Base-by-base conservation (phyloP, 1,140 invertebrate species). In the Hesperophylax magnus region DNA sequence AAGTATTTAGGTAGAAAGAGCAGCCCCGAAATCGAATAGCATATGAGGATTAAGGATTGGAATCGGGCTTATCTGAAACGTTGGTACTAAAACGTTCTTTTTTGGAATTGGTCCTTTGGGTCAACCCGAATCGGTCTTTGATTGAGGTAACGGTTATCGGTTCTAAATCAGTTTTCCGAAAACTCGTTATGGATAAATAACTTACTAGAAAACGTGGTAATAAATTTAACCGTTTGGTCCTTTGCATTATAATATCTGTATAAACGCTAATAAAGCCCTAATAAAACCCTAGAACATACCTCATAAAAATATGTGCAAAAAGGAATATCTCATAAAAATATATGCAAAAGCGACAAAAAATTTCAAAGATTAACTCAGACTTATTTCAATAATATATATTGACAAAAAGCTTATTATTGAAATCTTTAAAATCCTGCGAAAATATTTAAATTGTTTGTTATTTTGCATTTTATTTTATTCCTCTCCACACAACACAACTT, bases 61-160 rank as follows among this genome's bases (percentile, higher is more conserved):
- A 72, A 79, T 61, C 53, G 78, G 31, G 56, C 69, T 74, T 74
- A 74, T 74, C 78, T 79, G 54, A 61, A 78, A 79, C 77, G 52
- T 20, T 56, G 9, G 71, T 71, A 71, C 63, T 67, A 27, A 39
- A 63, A 63, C 61, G 61, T 79, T 79, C 53, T 58, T 71, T 79
- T 79, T 79, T 77, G 24, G 52, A 79, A 79, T 79, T 79, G 77
- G 77, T 79, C 67, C 67, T 74, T 74, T 61, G 78, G 78, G 78
- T 79, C 78, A 79, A 74, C 63, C 69, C 20, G 31, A 61, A 79
- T 79, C 65, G 78, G 53, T 74, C 56, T 79, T 79, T 79, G 78
- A 79, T 79, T 72, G 78, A 79, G 78, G 78, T 79, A 27, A 79
- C 69, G 39, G 53, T 54, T 79, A 79, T 79, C 69, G 78, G 69